phyloP scores from a whole-genome alignment of 2,113 vertebrate species.

The Tetrax tetrax region DNA sequence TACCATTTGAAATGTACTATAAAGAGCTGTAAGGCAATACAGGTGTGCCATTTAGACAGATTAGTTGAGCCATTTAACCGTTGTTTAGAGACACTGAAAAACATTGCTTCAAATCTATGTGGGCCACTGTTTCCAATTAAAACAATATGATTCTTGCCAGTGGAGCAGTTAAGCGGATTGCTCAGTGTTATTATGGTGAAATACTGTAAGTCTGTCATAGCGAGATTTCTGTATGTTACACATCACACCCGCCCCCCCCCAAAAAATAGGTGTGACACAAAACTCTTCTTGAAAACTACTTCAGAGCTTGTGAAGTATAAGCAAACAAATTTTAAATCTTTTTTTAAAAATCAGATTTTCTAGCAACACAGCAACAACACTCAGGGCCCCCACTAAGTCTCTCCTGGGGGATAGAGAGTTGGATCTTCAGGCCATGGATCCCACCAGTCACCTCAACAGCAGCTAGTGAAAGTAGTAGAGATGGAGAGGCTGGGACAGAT shows the following conservation, averaged over 20 bases:
- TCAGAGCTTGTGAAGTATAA: not conserved
- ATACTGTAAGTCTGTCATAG: not conserved
- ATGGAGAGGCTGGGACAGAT: not conserved
- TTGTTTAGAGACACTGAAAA: slow-evolving; percentile 15
- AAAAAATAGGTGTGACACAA: not conserved
- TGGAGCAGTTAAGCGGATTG: not conserved
- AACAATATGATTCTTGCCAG: not conserved
- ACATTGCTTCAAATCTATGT: not conserved
- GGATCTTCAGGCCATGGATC: not conserved
- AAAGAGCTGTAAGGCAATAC: not conserved
- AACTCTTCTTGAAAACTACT: not conserved
- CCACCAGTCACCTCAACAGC: not conserved
- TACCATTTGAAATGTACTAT: not conserved
- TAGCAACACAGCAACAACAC: not conserved
- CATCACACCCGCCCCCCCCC: not conserved
- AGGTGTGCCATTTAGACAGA: not conserved
- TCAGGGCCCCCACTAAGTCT: not conserved
- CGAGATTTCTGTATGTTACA: not conserved
- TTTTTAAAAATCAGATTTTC: not conserved
- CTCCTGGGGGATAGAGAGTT: rapidly evolving
- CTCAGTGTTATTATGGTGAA: not conserved
- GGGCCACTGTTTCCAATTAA: not conserved
- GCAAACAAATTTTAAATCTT: not conserved
- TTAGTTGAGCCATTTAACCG: not conserved
- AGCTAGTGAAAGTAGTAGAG: not conserved